A percentile compares a stretch with the other conserved stretches of the same genome.
phyloP scores from a whole-genome alignment of 2,797 vertebrate species.

The Platyrinchus mystaceus region DNA sequence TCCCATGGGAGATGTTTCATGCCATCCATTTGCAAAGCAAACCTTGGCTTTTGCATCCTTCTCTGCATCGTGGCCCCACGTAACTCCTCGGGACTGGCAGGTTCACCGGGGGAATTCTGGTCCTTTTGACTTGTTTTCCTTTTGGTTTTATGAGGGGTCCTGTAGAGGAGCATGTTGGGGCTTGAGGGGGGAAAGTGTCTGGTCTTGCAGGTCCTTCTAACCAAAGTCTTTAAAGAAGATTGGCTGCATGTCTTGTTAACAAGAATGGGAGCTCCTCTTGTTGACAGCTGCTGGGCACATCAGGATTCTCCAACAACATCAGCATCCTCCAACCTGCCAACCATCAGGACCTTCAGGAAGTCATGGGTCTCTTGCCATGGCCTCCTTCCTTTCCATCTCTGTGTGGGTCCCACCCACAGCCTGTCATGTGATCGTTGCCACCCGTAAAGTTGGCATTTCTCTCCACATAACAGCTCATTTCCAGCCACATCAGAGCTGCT shows the following conservation, averaged over 20 bases:
- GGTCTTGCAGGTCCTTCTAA: constrained; percentile 18
- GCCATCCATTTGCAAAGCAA: constrained; percentile 24
- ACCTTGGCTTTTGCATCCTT: constrained; percentile 59
- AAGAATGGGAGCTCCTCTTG: not conserved
- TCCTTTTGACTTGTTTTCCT: not conserved
- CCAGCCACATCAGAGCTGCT: not conserved
- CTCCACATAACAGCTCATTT: not conserved
- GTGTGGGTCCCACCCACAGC: not conserved
- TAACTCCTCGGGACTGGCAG: constrained; percentile 1
- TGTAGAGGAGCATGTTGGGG: not conserved
- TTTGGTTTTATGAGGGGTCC: not conserved
- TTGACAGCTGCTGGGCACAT: constrained; percentile 11
- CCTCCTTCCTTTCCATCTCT: not conserved
- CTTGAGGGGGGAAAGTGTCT: not conserved
- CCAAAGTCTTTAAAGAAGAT: not conserved
- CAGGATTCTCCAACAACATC: not conserved
- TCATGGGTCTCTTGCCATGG: not conserved
- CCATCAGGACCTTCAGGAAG: not conserved
- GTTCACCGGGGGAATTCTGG: not conserved
- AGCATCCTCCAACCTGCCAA: not conserved
- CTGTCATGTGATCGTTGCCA: not conserved
- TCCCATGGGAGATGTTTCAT: not conserved
- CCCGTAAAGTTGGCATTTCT: not conserved
- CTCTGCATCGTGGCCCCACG: constrained; percentile 32
- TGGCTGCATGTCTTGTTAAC: not conserved